Base-by-base conservation (phyloP, 1,140 invertebrate species). In the Samia ricini region DNA sequence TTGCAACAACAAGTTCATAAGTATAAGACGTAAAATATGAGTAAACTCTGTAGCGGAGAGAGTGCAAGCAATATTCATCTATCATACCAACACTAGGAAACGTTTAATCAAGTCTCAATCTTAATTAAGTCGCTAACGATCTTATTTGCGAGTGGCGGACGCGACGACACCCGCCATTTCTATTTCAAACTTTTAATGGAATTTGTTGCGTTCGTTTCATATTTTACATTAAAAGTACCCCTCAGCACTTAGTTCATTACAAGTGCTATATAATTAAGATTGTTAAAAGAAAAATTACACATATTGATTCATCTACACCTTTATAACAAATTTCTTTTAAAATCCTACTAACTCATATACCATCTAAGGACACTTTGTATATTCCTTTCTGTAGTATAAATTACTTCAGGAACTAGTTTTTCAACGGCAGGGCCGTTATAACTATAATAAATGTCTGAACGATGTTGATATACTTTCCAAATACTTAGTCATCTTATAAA, bases 21-120 rank as follows among this genome's bases (percentile, higher is more conserved):
- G 7, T 19, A 22, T 21, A 21, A 52, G 19, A 21, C 22, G 4
- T 18, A 51, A 54, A 36, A 42, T 42, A 42, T 15, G 33, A 12
- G 10, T 19, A 33, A 61, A 72, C 63, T 68, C 48, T 59, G 62
- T 72, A 57, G 60, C 56, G 24, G 36, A 50, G 24, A 20, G n/a
- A n/a, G n/a, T n/a, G n/a, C n/a, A n/a, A n/a, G 65, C 61, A 66
- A 71, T 74, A 73, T 74, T 74, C 81, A 86, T 86, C 80, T 79
- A 84, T 86, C 81, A 86, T 76, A 71, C 49, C 71, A 68, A 62
- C 64, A 77, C 68, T 76, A 73, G 76, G 75, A 83, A 86, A 75
- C 81, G 73, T 79, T 86, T 84, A 86, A 84, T 85, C 79, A 85
- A 72, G 69, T 73, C 70, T 75, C 68, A 69, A 85, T 82, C 83